A percentile compares a stretch with the other conserved stretches of the same genome.
These are phyloP conservation scores for Lottia scabra DNA, from an alignment of 2,888 invertebrate genomes.

Conservation along the genomic window DNA sequence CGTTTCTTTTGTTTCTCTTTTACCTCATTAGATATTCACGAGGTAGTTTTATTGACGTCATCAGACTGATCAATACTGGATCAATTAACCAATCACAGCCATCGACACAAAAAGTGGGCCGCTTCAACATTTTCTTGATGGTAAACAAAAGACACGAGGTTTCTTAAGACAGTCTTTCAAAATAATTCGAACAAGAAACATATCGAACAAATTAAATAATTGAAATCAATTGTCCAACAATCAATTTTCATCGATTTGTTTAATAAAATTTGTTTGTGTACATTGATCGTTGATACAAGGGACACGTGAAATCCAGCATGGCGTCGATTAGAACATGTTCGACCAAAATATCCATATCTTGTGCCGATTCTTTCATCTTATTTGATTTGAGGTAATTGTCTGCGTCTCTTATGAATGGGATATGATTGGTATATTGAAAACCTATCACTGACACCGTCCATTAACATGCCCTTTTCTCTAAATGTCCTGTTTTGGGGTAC, in stretches of 20 bases:
- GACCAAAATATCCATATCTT: conserved; percentile 30
- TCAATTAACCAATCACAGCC: neutral
- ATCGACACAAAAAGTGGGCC: conserved; percentile 7
- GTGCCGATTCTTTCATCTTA: conserved; percentile 31
- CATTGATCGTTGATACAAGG: conserved; percentile 28
- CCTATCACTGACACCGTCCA: no score
- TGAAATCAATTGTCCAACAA: neutral
- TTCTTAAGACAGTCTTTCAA: neutral
- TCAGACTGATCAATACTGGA: neutral
- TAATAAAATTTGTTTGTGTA: conserved; percentile 9
- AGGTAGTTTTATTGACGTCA: neutral
- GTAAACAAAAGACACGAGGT: neutral
- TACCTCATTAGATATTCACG: neutral
- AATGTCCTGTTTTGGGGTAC: no score
- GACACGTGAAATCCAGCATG: conserved; percentile 37
- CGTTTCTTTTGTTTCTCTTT: neutral
- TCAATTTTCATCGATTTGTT: no score
- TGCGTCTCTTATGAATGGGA: neutral
- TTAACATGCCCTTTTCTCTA: no score
- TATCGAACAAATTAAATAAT: neutral
- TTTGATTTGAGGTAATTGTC: conserved; percentile 29
- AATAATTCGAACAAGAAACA: no score
- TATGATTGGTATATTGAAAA: neutral
- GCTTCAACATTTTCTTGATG: neutral
- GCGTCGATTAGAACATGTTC: conserved; percentile 36